Percentiles rank a stretch among this genome's conserved stretches.
Conservation (phyloP, 1,140 invertebrate species). For the Drosophila punjabiensis region DNA sequence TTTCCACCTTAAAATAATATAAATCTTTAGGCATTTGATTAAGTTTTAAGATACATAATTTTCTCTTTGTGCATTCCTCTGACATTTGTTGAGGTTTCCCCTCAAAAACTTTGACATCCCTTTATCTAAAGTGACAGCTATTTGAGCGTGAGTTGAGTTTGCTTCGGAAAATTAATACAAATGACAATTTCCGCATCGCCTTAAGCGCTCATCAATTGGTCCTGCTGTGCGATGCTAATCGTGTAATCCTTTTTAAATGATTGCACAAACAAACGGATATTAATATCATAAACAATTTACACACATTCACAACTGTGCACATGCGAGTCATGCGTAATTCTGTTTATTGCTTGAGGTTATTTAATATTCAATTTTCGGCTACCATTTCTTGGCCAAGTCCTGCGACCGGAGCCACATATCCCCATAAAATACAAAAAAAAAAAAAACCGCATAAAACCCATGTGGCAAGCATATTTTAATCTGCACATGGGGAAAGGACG, state of each 20-base stretch:
- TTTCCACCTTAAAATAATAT: neutral
- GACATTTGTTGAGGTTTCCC: slow-evolving; percentile 34
- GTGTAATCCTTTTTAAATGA: slow-evolving; percentile 68
- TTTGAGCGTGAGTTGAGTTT: slow-evolving; percentile 4
- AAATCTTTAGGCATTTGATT: neutral
- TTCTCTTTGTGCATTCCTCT: slow-evolving; percentile 4
- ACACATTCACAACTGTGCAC: slow-evolving; percentile 32
- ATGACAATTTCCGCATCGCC: slow-evolving; percentile 66
- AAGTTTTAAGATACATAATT: neutral
- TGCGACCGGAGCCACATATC: neutral
- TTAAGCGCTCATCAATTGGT: slow-evolving; percentile 57
- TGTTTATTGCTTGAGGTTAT: slow-evolving; percentile 59
- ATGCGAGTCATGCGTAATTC: slow-evolving; percentile 21
- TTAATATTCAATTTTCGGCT: slow-evolving; percentile 70
- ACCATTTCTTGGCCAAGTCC: slow-evolving; percentile 20
- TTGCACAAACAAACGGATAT: slow-evolving; percentile 70
- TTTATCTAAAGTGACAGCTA: slow-evolving; percentile 21
- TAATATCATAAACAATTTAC: slow-evolving; percentile 74
- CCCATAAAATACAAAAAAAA: slow-evolving; percentile 34
- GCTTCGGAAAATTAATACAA: slow-evolving; percentile 50
- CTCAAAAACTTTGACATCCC: slow-evolving; percentile 35
- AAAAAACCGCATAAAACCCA: slow-evolving; percentile 69
- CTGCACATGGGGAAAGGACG: slow-evolving; percentile 23
- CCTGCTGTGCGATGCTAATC: slow-evolving; percentile 48
- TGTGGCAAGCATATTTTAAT: slow-evolving; percentile 64